These are phyloP conservation scores for Papilio machaon DNA, from an alignment of 1,140 invertebrate species.

Conservation along the genomic window DNA sequence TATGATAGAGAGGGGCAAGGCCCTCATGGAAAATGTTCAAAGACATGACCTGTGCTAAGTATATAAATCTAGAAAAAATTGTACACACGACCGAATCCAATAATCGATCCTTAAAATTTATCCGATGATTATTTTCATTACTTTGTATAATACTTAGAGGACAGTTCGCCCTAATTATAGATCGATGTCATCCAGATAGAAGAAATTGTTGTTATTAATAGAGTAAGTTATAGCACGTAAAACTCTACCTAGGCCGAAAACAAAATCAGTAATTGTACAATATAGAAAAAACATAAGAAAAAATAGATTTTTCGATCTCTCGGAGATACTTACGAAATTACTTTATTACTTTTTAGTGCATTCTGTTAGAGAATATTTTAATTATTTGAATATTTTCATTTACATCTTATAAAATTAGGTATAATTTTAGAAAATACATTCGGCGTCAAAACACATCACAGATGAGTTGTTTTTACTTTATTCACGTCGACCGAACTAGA, in stretches of 20 bases:
- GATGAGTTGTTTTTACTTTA: not conserved
- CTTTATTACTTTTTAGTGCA: too few relatives aligned
- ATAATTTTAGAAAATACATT: not conserved
- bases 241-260: too few relatives aligned
- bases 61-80: not conserved
- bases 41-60: slow-evolving; percentile 19
- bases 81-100: not conserved
- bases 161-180: too few relatives aligned
- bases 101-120: not conserved
- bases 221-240: too few relatives aligned
- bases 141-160: too few relatives aligned
- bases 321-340: too few relatives aligned
- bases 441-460: not conserved
- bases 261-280: too few relatives aligned
- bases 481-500: not conserved
- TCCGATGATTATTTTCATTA: not conserved
- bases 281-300: too few relatives aligned
- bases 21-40: slow-evolving; percentile 17
- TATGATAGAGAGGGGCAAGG: slow-evolving; percentile 14
- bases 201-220: too few relatives aligned
- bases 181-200: too few relatives aligned
- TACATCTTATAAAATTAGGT: not conserved
- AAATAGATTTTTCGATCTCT: too few relatives aligned
- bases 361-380: not conserved
- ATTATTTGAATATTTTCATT: not conserved